These are phyloP conservation scores for Coelopa frigida DNA, from an alignment of 1,140 invertebrate species.

Conservation along the genomic window DNA sequence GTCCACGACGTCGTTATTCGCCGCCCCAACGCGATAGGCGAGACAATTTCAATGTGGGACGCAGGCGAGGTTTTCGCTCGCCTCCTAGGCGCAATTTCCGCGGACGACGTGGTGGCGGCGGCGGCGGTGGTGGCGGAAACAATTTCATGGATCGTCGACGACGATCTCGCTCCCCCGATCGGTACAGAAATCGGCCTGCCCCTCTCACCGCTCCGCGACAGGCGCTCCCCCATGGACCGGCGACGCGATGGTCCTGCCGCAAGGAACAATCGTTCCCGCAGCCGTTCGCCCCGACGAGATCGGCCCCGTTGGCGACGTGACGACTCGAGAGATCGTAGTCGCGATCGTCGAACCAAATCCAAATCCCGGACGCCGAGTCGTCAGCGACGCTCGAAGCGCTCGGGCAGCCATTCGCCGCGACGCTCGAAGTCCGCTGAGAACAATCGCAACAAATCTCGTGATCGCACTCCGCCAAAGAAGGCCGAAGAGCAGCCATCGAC, in stretches of 20 bases:
- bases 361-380: constrained; percentile 11
- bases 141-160: constrained; percentile 33
- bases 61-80: constrained; percentile 12
- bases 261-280: too few species aligned
- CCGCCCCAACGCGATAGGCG: constrained; percentile 24
- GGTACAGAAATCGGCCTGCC: constrained; percentile 35
- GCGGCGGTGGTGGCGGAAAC: constrained; percentile 22
- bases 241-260: constrained; percentile 19
- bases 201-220: constrained; percentile 27
- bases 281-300: constrained; percentile 13
- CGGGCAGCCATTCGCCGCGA: constrained; percentile 6
- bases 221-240: constrained; percentile 21
- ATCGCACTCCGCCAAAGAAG: constrained; percentile 9
- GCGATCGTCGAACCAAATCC: constrained; percentile 16
- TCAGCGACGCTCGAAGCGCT: constrained; percentile 1
- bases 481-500: neutral
- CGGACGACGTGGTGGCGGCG: constrained; percentile 4
- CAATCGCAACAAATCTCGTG: constrained; percentile 13
- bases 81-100: constrained; percentile 13
- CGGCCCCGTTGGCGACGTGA: constrained; percentile 1
- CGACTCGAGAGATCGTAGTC: constrained; percentile 23
- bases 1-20: constrained; percentile 21
- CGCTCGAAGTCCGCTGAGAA: constrained; percentile 3
- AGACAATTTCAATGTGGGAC: constrained; percentile 10
- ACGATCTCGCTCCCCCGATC: constrained; percentile 23